Evolutionary conservation across 2,797 vertebrate species (phyloP).

Genomic region (Chelonia mydas): DNA sequence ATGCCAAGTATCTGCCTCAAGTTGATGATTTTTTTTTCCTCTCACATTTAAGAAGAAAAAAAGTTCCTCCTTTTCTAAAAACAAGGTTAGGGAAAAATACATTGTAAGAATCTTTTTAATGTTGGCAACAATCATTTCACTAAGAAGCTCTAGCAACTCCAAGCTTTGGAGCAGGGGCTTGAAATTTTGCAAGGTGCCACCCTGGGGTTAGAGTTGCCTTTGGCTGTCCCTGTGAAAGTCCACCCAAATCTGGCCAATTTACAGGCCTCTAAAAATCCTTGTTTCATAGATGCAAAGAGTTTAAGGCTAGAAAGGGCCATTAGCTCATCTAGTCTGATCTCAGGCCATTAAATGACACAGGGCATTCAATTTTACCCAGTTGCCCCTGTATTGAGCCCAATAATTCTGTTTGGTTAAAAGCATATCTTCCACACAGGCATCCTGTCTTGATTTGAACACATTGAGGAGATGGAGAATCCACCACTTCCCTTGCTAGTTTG

Average conservation of each 20-base stretch:
- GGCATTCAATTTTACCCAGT: conserved; percentile 1
- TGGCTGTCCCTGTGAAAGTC: background rate
- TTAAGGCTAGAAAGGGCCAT: background rate
- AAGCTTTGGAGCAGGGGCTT: background rate
- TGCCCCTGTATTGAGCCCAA: background rate
- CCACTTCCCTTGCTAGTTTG: background rate
- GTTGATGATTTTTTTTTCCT: background rate
- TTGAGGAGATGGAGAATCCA: background rate
- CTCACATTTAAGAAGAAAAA: background rate
- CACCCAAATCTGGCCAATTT: background rate
- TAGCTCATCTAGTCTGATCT: conserved; percentile 16
- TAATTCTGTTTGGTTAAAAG: background rate
- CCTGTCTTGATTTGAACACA: background rate
- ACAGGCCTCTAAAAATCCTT: background rate
- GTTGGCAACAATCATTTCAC: background rate
- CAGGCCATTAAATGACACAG: accelerated
- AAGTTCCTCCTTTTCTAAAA: background rate
- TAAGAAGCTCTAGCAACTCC: background rate
- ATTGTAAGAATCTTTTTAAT: background rate
- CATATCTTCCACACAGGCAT: background rate
- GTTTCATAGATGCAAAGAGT: background rate
- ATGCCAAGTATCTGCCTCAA: background rate
- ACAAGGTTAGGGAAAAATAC: background rate
- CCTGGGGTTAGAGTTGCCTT: background rate
- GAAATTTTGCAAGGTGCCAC: background rate